These are phyloP conservation scores for Lethenteron reissneri DNA, from an alignment of 2,113 vertebrate species.

Conservation along the genomic window DNA sequence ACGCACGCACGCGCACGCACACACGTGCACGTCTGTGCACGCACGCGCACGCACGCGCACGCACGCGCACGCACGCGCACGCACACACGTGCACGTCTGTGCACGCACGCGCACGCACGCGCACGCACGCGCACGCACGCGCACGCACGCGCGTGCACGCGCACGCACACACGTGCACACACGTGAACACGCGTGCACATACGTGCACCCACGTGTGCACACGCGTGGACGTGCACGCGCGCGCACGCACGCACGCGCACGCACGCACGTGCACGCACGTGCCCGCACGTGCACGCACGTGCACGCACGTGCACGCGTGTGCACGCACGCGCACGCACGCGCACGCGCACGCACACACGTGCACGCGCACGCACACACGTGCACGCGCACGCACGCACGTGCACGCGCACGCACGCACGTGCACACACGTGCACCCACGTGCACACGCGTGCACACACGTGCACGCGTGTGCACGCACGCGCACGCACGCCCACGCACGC, in stretches of 20 bases:
- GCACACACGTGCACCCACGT: neutral
- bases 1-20: neutral
- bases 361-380: neutral
- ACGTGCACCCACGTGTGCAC: neutral
- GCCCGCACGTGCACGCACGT: neutral
- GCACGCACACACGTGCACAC: neutral
- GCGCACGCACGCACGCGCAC: constrained; percentile 1
- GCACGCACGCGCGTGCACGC: neutral
- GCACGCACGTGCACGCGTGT: neutral
- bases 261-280: neutral
- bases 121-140: neutral
- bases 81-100: neutral
- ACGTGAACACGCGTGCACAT: neutral
- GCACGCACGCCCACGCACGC: neutral
- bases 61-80: constrained; percentile 1
- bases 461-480: neutral
- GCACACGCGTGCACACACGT: neutral
- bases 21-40: neutral
- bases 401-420: neutral
- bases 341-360: neutral
- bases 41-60: constrained; percentile 3
- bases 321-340: neutral
- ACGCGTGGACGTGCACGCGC: neutral
- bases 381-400: neutral
- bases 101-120: neutral